Percentiles rank a stretch among this genome's conserved stretches.
phyloP scores from a whole-genome alignment of 2,113 vertebrate species.

The Leucoraja erinaceus region DNA sequence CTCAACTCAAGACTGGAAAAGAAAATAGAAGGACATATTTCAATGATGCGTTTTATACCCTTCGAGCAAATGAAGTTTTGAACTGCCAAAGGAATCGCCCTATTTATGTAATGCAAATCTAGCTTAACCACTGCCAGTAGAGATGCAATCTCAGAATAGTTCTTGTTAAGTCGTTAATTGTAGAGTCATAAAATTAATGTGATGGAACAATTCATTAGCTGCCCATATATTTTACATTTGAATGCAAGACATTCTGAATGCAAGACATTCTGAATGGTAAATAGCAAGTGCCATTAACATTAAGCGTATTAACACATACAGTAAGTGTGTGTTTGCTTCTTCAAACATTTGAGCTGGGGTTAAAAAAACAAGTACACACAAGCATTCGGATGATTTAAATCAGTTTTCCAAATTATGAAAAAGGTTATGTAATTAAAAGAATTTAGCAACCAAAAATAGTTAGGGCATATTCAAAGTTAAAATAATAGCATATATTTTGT shows the following conservation, averaged over 20 bases:
- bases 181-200: background rate
- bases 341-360: background rate
- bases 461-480: background rate
- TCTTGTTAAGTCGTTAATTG: background rate
- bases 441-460: background rate
- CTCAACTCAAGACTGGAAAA: background rate
- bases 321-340: background rate
- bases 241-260: background rate
- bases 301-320: too few relatives aligned
- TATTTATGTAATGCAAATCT: background rate
- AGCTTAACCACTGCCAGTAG: background rate
- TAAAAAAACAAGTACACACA: background rate
- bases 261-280: background rate
- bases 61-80: background rate
- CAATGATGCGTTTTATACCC: background rate
- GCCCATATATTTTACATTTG: slow-evolving; percentile 1
- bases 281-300: background rate
- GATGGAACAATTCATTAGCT: background rate
- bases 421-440: background rate
- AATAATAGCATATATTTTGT: background rate
- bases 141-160: background rate
- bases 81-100: background rate
- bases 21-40: background rate
- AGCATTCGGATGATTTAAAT: background rate
- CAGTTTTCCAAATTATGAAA: background rate